These are phyloP conservation scores for Dendrolimus houi DNA, from an alignment of 2,888 invertebrate species.

Conservation along the genomic window DNA sequence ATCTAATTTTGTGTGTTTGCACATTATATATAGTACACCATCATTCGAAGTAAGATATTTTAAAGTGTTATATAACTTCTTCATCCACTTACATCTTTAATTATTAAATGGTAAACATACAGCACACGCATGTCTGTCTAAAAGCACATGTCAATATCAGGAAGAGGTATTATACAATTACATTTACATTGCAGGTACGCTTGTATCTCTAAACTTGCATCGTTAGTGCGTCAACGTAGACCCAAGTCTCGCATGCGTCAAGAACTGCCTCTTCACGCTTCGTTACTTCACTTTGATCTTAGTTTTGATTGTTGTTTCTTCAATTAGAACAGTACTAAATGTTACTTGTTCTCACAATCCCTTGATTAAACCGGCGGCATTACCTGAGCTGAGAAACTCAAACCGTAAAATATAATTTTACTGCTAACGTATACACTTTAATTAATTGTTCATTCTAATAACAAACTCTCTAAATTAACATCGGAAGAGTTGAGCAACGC, in stretches of 20 bases:
- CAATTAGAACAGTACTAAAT: not conserved
- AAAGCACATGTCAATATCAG: no score
- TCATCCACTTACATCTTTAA: no score
- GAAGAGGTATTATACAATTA: no score
- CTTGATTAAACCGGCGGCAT: not conserved
- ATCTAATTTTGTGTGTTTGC: no score
- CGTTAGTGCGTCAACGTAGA: not conserved
- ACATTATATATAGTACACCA: no score
- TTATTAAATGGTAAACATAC: no score
- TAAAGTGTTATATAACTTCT: no score
- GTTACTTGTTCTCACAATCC: not conserved
- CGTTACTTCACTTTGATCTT: not conserved
- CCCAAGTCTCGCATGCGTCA: not conserved
- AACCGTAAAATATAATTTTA: not conserved
- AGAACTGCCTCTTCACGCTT: not conserved
- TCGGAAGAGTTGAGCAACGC: not conserved
- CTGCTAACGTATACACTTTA: not conserved
- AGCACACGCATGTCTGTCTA: no score
- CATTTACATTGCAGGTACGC: not conserved
- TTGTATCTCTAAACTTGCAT: not conserved
- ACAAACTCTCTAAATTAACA: not conserved
- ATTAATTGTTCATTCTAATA: not conserved
- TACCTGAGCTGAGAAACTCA: not conserved
- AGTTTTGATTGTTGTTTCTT: not conserved
- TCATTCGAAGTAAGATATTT: no score